phyloP scores from a whole-genome alignment of 2,888 invertebrate species.

The Cactoblastis cactorum region DNA sequence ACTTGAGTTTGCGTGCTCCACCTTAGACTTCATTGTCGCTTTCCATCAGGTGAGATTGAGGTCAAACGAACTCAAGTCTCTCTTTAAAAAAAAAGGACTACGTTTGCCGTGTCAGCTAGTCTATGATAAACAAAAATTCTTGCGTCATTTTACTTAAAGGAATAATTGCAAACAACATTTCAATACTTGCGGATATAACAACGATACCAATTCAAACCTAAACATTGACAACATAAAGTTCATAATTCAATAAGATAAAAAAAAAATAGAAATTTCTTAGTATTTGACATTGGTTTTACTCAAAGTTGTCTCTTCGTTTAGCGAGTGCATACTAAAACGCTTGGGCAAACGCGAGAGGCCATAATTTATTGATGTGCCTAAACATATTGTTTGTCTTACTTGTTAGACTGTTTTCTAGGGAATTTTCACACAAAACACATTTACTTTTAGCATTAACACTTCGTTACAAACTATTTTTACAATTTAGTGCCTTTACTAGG shows the following conservation, averaged over 20 bases:
- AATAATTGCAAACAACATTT: background rate
- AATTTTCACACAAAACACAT: conserved; percentile 3
- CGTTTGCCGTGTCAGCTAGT: too few relatives aligned
- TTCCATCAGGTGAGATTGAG: too few relatives aligned
- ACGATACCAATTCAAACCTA: background rate
- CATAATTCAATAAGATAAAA: background rate
- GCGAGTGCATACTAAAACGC: conserved; percentile 54
- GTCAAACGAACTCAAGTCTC: too few relatives aligned
- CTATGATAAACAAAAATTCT: background rate
- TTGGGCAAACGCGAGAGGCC: conserved; percentile 42
- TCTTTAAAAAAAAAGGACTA: too few relatives aligned
- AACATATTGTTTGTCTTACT: conserved; percentile 31
- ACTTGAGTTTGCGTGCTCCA: too few relatives aligned
- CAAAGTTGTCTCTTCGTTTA: conserved; percentile 56
- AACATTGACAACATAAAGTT: background rate
- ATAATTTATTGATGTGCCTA: conserved; percentile 63
- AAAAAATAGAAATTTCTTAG: background rate
- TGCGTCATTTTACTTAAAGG: background rate
- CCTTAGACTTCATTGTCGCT: too few relatives aligned
- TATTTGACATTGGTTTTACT: conserved; percentile 53
- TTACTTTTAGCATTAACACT: background rate
- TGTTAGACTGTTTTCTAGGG: conserved; percentile 12
- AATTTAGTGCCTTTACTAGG: background rate
- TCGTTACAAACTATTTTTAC: conserved; percentile 3
- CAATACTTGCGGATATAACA: background rate